These are phyloP conservation scores for Patagioenas fasciata DNA, from an alignment of 2,113 vertebrate genomes.

Conservation along the genomic window DNA sequence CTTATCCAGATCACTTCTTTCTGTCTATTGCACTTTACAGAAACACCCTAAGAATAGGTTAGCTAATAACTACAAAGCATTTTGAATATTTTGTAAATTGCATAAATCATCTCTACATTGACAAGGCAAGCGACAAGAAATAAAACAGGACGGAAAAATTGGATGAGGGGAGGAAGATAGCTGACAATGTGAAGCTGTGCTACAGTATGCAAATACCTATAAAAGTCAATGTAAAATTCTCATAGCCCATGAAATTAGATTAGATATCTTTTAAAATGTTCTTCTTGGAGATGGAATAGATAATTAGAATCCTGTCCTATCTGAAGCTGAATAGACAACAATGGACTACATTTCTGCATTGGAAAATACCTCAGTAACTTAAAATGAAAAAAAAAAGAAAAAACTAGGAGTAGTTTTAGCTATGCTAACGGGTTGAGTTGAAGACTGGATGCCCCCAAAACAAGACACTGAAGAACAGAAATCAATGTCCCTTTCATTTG, in stretches of 20 bases:
- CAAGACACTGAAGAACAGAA: not conserved
- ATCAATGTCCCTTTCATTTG: not conserved
- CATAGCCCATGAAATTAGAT: not conserved
- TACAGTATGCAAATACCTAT: not conserved
- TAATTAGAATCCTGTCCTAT: not conserved
- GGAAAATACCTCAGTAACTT: not conserved
- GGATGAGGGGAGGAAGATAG: accelerated
- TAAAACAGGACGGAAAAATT: not conserved
- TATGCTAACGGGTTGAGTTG: not conserved
- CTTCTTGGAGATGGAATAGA: not conserved
- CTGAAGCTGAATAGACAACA: not conserved
- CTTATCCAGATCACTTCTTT: not conserved
- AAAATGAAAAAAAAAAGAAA: not conserved
- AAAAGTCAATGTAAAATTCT: not conserved
- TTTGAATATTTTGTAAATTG: not conserved
- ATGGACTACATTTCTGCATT: not conserved
- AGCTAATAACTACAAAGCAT: not conserved
- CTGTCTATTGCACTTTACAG: not conserved
- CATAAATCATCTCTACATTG: not conserved
- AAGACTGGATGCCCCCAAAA: not conserved
- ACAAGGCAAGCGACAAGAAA: not conserved
- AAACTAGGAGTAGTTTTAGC: not conserved
- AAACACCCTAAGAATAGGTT: not conserved
- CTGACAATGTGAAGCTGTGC: not conserved
- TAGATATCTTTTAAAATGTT: not conserved